These are phyloP conservation scores for Vombatus ursinus DNA, from an alignment of 2,113 vertebrate species.

Conservation along the genomic window DNA sequence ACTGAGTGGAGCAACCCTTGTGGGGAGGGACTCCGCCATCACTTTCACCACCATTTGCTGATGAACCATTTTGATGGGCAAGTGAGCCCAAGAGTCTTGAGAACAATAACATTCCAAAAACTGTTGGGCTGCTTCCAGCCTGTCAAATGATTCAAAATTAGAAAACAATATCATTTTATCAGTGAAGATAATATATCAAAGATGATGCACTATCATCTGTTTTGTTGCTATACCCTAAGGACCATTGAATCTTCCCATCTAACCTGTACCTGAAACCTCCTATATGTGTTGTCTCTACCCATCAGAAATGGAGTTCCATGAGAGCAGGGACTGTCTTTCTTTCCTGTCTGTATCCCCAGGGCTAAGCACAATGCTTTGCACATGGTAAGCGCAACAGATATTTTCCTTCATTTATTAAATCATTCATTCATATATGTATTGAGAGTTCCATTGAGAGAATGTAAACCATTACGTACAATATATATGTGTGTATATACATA, in stretches of 20 bases:
- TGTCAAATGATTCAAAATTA: neutral
- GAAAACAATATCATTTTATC: neutral
- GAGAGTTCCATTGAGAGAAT: neutral
- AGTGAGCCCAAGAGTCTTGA: neutral
- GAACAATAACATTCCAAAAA: too few species aligned
- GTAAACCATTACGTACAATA: neutral
- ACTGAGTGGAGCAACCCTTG: neutral
- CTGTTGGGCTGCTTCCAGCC: neutral
- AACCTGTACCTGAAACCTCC: neutral
- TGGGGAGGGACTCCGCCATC: neutral
- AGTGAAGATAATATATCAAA: neutral
- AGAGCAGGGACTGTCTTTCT: neutral
- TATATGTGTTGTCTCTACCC: neutral
- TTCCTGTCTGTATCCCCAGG: neutral
- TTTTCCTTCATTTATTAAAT: neutral
- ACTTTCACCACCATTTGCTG: neutral
- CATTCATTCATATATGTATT: neutral
- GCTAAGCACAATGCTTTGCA: neutral
- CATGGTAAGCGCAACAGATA: neutral
- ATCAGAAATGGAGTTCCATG: too few species aligned
- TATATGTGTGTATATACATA: too few species aligned
- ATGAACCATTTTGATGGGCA: neutral
- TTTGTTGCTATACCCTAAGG: neutral
- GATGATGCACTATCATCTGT: neutral
- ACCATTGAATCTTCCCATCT: neutral